Conservation (phyloP, 2,797 vertebrate genomes). For the Aldrovandia affinis region DNA sequence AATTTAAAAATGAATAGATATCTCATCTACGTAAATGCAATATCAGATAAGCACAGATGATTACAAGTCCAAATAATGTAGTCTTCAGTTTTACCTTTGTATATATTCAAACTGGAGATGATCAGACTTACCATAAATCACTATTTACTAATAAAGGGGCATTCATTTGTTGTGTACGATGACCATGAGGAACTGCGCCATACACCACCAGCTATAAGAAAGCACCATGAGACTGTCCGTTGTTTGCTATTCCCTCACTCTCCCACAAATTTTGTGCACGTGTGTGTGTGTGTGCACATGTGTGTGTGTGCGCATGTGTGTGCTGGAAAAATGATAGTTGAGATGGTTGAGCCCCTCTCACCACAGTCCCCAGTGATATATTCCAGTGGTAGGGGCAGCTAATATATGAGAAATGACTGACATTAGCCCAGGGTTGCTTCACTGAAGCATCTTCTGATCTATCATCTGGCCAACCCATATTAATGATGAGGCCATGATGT, state of each 20-base stretch:
- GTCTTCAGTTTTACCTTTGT: not conserved
- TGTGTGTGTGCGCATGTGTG: not conserved
- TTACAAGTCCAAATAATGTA: not conserved
- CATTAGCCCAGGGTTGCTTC: slow-evolving; percentile 70
- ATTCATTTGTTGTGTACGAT: not conserved
- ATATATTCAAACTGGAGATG: not conserved
- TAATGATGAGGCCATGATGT: slow-evolving; percentile 75
- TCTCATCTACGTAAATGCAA: no score
- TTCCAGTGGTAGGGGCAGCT: slow-evolving; percentile 57
- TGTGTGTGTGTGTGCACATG: not conserved
- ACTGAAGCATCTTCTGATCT: slow-evolving; percentile 75
- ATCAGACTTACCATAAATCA: not conserved
- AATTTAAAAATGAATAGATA: no score
- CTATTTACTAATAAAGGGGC: not conserved
- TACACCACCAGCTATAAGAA: not conserved
- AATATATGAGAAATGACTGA: slow-evolving; percentile 77
- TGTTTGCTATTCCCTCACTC: not conserved
- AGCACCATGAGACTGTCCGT: not conserved
- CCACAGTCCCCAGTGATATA: slow-evolving; percentile 58
- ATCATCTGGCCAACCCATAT: slow-evolving; percentile 75
- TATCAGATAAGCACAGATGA: no score
- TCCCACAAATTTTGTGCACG: not conserved
- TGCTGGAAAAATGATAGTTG: slow-evolving; percentile 3
- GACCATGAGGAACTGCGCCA: not conserved
- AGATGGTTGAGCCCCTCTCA: slow-evolving; percentile 63